Evolutionary conservation across 2,888 invertebrate species (phyloP).

Genomic region (Caenorhabditis japonica): DNA sequence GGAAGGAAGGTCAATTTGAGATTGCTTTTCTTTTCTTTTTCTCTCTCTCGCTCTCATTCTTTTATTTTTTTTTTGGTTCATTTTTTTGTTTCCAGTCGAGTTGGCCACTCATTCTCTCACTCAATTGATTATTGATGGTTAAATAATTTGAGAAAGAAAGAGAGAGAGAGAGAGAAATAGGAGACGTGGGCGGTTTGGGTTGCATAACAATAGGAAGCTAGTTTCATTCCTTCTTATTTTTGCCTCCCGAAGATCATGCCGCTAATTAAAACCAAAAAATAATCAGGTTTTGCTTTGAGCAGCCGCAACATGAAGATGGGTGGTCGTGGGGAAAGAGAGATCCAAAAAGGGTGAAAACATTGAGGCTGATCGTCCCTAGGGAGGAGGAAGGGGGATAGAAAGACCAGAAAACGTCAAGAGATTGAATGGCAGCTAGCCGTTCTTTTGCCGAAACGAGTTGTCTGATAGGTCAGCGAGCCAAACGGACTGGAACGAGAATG

Average conservation of each 20-base stretch:
- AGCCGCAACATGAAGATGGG: no score
- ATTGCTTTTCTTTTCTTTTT: not conserved
- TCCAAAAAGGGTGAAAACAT: constrained; percentile 17
- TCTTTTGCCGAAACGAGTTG: constrained; percentile 13
- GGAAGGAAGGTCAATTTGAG: constrained; percentile 34
- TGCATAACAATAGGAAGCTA: constrained; percentile 46
- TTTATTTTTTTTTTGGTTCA: no score
- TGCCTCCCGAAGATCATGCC: constrained; percentile 26
- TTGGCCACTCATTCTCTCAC: constrained; percentile 13
- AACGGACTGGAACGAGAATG: not conserved
- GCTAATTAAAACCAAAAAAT: constrained; percentile 36
- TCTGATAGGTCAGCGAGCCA: constrained; percentile 5
- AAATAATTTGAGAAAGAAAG: constrained; percentile 12
- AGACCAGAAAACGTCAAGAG: constrained; percentile 28
- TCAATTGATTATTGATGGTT: constrained; percentile 48
- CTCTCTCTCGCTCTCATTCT: no score
- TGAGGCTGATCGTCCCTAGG: constrained; percentile 32
- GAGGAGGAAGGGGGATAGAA: constrained; percentile 22
- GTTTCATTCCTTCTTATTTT: constrained; percentile 16
- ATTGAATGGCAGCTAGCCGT: constrained; percentile 20
- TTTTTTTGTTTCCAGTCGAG: constrained; percentile 23
- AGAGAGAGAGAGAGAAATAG: not conserved
- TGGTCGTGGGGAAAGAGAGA: not conserved
- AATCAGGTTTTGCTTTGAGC: constrained; percentile 23
- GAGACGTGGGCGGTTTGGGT: constrained; percentile 8